Evolutionary conservation across 2,888 invertebrate species (phyloP), one percentile per base, ranked within the genome.

Genomic region (Iselma pallidipennis): DNA sequence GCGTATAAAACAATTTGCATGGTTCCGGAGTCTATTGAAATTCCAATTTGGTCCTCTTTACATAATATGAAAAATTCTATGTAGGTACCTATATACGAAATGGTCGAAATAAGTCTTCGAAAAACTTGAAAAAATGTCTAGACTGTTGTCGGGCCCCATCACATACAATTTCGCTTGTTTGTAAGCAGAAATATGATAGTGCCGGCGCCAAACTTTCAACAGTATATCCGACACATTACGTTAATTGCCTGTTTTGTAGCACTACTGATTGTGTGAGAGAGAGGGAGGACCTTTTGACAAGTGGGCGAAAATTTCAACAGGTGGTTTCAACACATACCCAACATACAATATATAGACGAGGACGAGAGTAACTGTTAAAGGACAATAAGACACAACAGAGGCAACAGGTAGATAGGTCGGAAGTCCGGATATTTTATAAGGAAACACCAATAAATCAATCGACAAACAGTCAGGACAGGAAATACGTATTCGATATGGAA

Each of bases 181-280:
- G 69, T 66, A 64, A 60, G 62, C 48, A 66, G 71, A 72, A 73
- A 73, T 66, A 63, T 61, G 73, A 73, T 71, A 66, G 66, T 64
- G 67, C 66, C 71, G 69, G 71, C 67, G 69, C 70, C 62, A 62
- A 29, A 62, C 59, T 55, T 51, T 62, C 51, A 51, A 62, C 26
- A 55, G 42, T 42, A 21, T 42, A 29, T 42, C 62, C 65, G 71
- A 62, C 66, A 68, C 72, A 72, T 73, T 70, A 69, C 66, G 66
- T 68, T 71, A 73, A 73, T 73, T 72, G 71, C 72, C 65, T 73
- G 73, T 73, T 73, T 71, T 70, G 37, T 19, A 12, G 1, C n/a
- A n/a, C n/a, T n/a, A n/a, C n/a, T n/a, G n/a, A n/a, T n/a, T n/a
- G n/a, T n/a, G n/a, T n/a, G n/a, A n/a, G n/a, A n/a, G n/a, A n/a